phyloP scores from a whole-genome alignment of 2,113 vertebrate species.

The Sapayoa aenigma region DNA sequence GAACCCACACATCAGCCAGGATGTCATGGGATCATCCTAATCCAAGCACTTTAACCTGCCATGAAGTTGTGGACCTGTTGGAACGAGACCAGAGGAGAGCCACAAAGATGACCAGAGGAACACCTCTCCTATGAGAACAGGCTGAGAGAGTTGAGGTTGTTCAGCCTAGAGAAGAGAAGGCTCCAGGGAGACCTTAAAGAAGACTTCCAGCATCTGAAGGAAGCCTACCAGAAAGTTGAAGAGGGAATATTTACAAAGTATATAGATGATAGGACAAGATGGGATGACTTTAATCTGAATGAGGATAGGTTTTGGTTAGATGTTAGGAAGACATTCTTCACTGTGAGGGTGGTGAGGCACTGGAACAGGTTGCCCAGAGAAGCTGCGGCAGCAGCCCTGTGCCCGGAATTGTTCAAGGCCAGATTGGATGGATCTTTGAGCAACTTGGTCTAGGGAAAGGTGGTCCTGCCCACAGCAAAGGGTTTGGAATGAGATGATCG shows the following conservation, averaged over 20 bases:
- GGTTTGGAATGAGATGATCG: neutral
- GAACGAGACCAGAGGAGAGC: neutral
- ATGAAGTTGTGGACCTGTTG: neutral
- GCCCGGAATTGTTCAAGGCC: neutral
- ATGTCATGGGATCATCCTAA: neutral
- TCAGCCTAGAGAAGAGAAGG: neutral
- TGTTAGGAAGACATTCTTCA: neutral
- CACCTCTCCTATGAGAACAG: neutral
- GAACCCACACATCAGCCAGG: neutral
- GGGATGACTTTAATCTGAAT: accelerated
- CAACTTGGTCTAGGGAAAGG: neutral
- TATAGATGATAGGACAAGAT: neutral
- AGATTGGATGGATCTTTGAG: neutral
- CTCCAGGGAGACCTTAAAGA: neutral
- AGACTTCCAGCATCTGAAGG: neutral
- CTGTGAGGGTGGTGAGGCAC: neutral
- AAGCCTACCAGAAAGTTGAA: neutral
- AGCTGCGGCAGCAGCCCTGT: neutral
- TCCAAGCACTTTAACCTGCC: neutral
- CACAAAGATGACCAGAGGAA: neutral
- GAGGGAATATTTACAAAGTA: neutral
- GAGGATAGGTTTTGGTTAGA: accelerated
- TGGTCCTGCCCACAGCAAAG: neutral
- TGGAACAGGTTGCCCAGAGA: neutral
- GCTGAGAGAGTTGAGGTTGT: neutral